Evolutionary conservation across 2,797 vertebrate genomes (phyloP).

Genomic region (Lindbergichthys nudifrons): DNA sequence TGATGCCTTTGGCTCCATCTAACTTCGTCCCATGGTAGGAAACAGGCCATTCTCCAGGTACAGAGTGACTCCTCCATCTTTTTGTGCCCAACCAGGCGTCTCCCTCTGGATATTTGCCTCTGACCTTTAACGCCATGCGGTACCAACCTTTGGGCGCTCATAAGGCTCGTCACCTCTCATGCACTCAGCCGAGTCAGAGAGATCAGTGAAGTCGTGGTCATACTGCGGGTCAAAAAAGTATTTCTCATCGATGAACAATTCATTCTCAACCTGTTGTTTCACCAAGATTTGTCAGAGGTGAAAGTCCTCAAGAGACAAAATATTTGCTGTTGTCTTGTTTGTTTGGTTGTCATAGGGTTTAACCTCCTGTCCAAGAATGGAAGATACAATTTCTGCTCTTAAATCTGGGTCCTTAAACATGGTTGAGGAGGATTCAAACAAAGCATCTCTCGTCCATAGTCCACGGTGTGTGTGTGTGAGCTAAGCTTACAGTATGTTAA

Average conservation of each 20-base stretch:
- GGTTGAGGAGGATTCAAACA: neutral
- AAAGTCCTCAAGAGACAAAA: too few relatives aligned
- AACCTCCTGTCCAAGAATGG: neutral
- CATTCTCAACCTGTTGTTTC: too few relatives aligned
- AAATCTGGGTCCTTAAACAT: conserved; percentile 13
- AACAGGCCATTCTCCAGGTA: too few relatives aligned
- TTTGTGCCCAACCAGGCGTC: neutral
- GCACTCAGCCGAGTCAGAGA: neutral
- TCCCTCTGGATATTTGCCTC: conserved; percentile 44
- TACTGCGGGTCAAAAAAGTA: neutral
- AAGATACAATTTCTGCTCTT: neutral
- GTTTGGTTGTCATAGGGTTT: neutral
- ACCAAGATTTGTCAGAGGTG: too few relatives aligned
- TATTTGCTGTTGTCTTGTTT: neutral
- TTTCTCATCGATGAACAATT: neutral
- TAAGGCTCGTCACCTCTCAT: neutral
- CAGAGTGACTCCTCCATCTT: too few relatives aligned
- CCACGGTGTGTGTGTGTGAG: too few relatives aligned
- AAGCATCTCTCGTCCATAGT: too few relatives aligned
- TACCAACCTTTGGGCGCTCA: conserved; percentile 22
- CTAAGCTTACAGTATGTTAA: too few relatives aligned
- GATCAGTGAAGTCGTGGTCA: conserved; percentile 25
- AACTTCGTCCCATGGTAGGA: neutral
- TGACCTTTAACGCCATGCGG: conserved; percentile 32
- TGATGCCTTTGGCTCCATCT: neutral